Conservation (phyloP, 1,140 invertebrate genomes). For the Camponotus floridanus region DNA sequence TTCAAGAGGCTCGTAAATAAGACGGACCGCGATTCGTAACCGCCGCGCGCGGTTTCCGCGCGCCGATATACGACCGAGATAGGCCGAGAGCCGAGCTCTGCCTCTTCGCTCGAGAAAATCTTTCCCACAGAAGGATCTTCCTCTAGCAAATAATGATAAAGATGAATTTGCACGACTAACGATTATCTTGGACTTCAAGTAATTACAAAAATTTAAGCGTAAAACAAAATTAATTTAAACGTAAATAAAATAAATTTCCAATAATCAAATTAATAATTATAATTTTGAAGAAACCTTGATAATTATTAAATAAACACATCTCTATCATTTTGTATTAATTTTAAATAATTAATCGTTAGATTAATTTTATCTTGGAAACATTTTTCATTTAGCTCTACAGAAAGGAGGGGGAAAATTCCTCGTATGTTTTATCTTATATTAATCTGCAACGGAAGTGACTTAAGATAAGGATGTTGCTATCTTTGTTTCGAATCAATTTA, state of each 20-base stretch:
- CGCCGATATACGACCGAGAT: slow-evolving; percentile 67
- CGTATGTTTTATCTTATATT: neutral
- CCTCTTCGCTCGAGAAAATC: slow-evolving; percentile 36
- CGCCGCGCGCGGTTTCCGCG: slow-evolving; percentile 64
- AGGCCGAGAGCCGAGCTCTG: slow-evolving; percentile 39
- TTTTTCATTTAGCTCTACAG: neutral
- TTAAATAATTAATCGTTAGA: neutral
- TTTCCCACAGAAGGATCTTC: slow-evolving; percentile 33
- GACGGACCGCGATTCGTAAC: slow-evolving; percentile 58
- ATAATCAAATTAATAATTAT: neutral
- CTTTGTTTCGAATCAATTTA: neutral
- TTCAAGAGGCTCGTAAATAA: slow-evolving; percentile 72
- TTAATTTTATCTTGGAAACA: neutral
- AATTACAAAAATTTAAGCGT: neutral
- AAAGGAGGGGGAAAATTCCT: too few species aligned
- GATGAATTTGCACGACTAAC: slow-evolving; percentile 5
- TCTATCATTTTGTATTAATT: neutral
- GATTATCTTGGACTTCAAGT: too few species aligned
- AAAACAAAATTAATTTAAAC: neutral
- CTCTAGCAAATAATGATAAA: slow-evolving; percentile 45
- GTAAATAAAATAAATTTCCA: neutral
- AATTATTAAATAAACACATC: neutral
- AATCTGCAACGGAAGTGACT: neutral
- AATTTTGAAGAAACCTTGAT: neutral
- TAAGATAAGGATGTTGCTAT: neutral